A percentile compares a stretch with the other conserved stretches of the same genome.
Evolutionary conservation across 2,113 vertebrate species (phyloP).

Genomic region (Etheostoma cragini): DNA sequence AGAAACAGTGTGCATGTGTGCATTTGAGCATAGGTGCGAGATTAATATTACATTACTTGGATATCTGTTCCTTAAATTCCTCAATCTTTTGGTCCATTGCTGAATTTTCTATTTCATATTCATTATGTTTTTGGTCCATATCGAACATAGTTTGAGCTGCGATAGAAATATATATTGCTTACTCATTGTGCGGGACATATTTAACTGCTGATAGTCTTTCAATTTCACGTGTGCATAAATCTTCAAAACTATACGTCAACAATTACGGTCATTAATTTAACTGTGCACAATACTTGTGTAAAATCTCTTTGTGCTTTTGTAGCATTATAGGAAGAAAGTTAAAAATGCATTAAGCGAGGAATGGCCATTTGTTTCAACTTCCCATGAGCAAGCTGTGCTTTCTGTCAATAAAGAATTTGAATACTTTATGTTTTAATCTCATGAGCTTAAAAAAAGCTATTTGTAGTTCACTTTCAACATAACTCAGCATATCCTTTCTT

Average conservation of each 20-base stretch:
- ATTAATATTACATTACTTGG: conserved; percentile 1
- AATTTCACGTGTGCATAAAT: conserved; percentile 1
- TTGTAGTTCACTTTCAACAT: background rate
- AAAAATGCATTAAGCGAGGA: background rate
- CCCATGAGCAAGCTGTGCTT: conserved; percentile 6
- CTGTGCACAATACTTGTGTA: conserved; percentile 20
- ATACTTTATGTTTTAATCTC: background rate
- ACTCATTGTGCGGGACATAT: background rate
- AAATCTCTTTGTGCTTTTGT: conserved; percentile 50
- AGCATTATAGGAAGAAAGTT: background rate
- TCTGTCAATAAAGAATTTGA: background rate
- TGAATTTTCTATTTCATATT: conserved; percentile 6
- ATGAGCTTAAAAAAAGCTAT: background rate
- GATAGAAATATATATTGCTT: conserved; percentile 13
- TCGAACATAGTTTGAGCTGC: conserved; percentile 38
- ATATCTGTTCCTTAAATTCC: background rate
- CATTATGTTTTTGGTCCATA: conserved; percentile 1
- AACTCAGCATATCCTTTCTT: background rate
- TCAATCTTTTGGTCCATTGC: conserved; percentile 20
- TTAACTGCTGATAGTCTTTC: background rate
- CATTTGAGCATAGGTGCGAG: background rate
- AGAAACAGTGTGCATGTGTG: conserved; percentile 21
- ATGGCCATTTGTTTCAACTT: background rate
- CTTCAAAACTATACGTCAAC: background rate
- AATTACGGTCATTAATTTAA: background rate